Percentiles rank a stretch among this genome's conserved stretches.
These are phyloP conservation scores for Chloroceryle amazona DNA, from an alignment of 2,797 vertebrate genomes.

Conservation along the genomic window DNA sequence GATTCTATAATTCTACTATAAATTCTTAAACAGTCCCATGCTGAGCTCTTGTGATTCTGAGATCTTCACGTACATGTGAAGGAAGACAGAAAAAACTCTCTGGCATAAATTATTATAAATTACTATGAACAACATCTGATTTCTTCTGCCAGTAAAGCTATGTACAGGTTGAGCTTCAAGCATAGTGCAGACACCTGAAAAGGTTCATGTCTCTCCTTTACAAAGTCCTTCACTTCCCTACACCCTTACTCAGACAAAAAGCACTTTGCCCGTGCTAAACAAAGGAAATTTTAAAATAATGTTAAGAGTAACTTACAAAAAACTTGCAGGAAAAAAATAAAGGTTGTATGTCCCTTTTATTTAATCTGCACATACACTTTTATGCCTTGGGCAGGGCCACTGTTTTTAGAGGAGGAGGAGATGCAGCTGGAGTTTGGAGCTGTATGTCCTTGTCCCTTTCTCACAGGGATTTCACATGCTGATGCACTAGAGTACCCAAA, in stretches of 20 bases:
- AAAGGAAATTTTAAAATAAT: background rate
- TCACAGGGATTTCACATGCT: background rate
- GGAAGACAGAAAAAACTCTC: background rate
- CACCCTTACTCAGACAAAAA: background rate
- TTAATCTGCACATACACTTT: background rate
- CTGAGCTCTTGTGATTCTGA: background rate
- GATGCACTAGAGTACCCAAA: background rate
- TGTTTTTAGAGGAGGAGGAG: background rate
- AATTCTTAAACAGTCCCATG: background rate
- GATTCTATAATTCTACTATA: background rate
- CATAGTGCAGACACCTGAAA: background rate
- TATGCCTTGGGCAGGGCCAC: background rate
- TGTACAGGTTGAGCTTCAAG: background rate
- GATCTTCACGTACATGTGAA: background rate
- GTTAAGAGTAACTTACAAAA: background rate
- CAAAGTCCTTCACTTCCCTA: background rate
- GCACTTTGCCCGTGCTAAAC: background rate
- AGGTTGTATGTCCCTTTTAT: rapidly evolving
- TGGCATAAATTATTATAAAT: background rate
- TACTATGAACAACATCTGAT: background rate
- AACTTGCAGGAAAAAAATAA: background rate
- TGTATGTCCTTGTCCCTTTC: background rate
- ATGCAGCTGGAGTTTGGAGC: background rate
- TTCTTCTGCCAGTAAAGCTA: background rate
- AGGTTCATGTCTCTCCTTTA: background rate